Conservation (phyloP, 2,113 vertebrate genomes). For the Nymphicus hollandicus region DNA sequence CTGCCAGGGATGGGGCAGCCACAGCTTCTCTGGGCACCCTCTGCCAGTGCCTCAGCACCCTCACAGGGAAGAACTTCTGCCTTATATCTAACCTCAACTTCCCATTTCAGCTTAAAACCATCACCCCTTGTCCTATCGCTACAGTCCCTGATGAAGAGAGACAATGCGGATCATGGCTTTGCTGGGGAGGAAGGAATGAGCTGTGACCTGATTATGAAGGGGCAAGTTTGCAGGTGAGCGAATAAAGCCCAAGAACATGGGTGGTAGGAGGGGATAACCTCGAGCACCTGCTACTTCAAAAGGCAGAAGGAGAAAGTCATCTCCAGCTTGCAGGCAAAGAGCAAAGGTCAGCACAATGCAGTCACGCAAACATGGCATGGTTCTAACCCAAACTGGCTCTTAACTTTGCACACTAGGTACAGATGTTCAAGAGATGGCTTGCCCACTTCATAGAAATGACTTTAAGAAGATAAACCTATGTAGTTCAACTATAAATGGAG, state of each 20-base stretch:
- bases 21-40: background rate
- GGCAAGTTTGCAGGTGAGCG: background rate
- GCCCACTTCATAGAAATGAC: background rate
- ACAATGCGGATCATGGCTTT: background rate
- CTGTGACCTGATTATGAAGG: background rate
- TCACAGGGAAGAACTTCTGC: background rate
- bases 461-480: background rate
- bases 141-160: background rate
- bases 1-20: background rate
- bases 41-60: background rate
- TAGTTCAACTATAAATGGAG: background rate
- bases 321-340: background rate
- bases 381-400: background rate
- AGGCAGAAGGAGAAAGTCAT: background rate
- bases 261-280: background rate
- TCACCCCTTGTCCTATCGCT: background rate
- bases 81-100: background rate
- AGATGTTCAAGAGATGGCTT: background rate
- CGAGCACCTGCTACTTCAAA: background rate
- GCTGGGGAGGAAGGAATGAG: background rate
- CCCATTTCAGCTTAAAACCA: background rate
- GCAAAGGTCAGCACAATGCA: background rate
- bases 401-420: background rate
- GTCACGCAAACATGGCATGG: background rate
- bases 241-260: background rate